These are phyloP conservation scores for Antitype chi DNA, from an alignment of 2,888 invertebrate genomes.

Conservation along the genomic window DNA sequence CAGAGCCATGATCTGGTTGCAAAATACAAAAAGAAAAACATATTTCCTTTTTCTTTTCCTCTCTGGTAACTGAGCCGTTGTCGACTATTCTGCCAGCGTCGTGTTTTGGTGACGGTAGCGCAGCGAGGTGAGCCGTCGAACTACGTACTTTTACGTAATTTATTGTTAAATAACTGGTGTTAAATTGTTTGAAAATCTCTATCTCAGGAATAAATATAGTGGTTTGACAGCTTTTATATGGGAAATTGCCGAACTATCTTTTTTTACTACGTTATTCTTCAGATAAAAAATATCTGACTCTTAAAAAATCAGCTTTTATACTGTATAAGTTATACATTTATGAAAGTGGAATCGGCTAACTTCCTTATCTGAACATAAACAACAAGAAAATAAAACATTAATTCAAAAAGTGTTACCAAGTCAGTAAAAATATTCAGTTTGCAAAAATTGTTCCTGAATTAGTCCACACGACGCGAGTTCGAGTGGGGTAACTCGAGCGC, in stretches of 20 bases:
- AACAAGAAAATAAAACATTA: neutral
- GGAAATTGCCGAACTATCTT: neutral
- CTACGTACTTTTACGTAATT: too few species aligned
- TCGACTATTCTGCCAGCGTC: too few species aligned
- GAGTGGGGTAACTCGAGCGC: rapidly evolving
- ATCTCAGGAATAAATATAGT: neutral
- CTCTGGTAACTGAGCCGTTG: too few species aligned
- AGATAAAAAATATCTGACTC: neutral
- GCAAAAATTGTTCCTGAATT: constrained; percentile 77
- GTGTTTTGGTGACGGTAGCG: too few species aligned
- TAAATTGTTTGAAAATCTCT: too few species aligned
- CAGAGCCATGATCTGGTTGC: too few species aligned
- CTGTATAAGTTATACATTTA: too few species aligned
- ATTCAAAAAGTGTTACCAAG: neutral
- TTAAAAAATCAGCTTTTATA: neutral
- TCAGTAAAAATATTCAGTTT: constrained; percentile 60
- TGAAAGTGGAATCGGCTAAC: neutral
- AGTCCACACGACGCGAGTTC: constrained; percentile 66
- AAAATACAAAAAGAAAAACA: too few species aligned
- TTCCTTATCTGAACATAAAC: too few species aligned
- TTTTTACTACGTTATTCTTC: neutral
- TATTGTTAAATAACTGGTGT: too few species aligned
- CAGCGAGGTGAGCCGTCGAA: too few species aligned
- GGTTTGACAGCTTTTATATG: neutral
- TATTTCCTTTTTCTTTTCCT: too few species aligned